These are phyloP conservation scores for Apotomis capreana DNA, from an alignment of 2,888 invertebrate species.

Conservation along the genomic window DNA sequence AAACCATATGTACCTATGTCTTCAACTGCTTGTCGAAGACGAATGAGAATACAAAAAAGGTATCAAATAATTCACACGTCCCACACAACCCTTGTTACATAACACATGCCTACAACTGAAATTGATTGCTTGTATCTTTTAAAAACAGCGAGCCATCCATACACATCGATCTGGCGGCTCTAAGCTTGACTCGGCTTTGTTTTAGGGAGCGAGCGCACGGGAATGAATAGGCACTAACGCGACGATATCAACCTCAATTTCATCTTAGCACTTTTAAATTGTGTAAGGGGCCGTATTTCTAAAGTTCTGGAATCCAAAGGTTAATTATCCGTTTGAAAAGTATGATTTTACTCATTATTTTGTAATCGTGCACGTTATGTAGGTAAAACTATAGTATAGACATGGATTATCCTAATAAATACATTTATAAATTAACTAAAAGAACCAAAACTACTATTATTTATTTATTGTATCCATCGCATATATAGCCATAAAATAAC, in stretches of 20 bases:
- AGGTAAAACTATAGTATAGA: too few relatives aligned
- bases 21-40: slow-evolving; percentile 1
- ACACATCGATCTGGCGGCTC: slow-evolving; percentile 46
- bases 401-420: too few relatives aligned
- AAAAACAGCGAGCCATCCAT: slow-evolving; percentile 48
- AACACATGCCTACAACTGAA: slow-evolving; percentile 24
- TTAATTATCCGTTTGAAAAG: too few relatives aligned
- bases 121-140: slow-evolving; percentile 44
- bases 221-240: slow-evolving; percentile 10
- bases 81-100: slow-evolving; percentile 4
- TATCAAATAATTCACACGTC: slow-evolving; percentile 17
- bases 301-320: too few relatives aligned
- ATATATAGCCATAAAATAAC: too few relatives aligned
- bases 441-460: too few relatives aligned
- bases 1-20: not conserved
- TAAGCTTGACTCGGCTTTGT: slow-evolving; percentile 37
- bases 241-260: not conserved
- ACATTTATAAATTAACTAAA: too few relatives aligned
- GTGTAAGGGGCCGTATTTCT: not conserved
- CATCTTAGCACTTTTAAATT: not conserved
- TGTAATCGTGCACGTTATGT: too few relatives aligned
- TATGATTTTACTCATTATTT: too few relatives aligned
- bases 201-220: slow-evolving; percentile 17
- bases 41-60: not conserved
- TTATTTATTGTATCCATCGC: too few relatives aligned